phyloP scores from a whole-genome alignment of 1,140 invertebrate genomes.

The Drosophila ercepeae region DNA sequence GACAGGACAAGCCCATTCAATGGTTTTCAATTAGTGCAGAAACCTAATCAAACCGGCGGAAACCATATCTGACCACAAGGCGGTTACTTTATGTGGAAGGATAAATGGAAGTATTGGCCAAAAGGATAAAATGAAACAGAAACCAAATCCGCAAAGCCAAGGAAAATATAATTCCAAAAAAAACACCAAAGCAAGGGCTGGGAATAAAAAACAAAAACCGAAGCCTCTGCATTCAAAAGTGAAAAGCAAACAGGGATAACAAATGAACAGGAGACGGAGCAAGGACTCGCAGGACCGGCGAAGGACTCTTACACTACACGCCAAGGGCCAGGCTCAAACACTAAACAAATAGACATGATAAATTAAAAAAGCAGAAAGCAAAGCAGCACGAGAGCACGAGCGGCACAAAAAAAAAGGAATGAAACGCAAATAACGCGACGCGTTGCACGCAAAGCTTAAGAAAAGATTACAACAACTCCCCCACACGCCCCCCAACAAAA shows the following conservation, averaged over 20 bases:
- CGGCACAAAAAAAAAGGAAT: slow-evolving; percentile 10
- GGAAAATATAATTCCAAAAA: slow-evolving; percentile 26
- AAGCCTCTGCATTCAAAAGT: slow-evolving; percentile 39
- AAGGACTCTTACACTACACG: slow-evolving; percentile 43
- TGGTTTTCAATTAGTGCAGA: slow-evolving; percentile 72
- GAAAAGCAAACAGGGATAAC: slow-evolving; percentile 74
- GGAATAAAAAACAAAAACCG: slow-evolving; percentile 23
- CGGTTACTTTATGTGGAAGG: slow-evolving; percentile 25
- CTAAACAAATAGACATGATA: slow-evolving; percentile 82
- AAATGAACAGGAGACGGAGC: slow-evolving; percentile 52
- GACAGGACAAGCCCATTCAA: slow-evolving; percentile 37
- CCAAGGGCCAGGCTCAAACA: slow-evolving; percentile 58
- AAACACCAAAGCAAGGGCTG: slow-evolving; percentile 34
- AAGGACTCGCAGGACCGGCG: slow-evolving; percentile 5
- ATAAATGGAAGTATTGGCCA: slow-evolving; percentile 17
- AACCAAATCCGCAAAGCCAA: slow-evolving; percentile 51
- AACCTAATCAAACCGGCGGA: slow-evolving; percentile 41
- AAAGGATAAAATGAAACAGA: slow-evolving; percentile 5
- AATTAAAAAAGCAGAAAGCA: slow-evolving; percentile 77
- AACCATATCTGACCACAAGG: slow-evolving; percentile 45
- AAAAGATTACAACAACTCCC: slow-evolving; percentile 56
- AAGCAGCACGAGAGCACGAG: slow-evolving; percentile 36
- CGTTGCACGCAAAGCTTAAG: slow-evolving; percentile 52
- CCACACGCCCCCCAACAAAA: not conserved
- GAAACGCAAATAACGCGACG: slow-evolving; percentile 52